These are phyloP conservation scores for Neolamprologus caudopunctatus DNA, from an alignment of 2,113 vertebrate genomes.

Conservation along the genomic window DNA sequence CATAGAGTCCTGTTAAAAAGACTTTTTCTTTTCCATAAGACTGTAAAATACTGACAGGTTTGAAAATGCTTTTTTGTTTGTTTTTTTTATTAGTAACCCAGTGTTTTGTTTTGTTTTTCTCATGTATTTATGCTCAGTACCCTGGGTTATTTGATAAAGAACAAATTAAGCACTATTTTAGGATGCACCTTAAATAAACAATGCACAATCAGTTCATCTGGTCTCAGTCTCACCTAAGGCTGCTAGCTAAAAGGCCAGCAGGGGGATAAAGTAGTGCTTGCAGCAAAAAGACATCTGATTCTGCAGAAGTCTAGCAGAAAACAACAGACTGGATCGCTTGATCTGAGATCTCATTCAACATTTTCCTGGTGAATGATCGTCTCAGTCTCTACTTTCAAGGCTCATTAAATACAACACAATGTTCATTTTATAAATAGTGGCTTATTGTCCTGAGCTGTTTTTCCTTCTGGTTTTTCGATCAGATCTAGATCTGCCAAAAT, in stretches of 20 bases:
- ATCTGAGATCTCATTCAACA: background rate
- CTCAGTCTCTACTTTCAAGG: background rate
- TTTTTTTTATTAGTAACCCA: background rate
- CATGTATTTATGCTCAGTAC: background rate
- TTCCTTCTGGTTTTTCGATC: background rate
- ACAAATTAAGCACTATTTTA: background rate
- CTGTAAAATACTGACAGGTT: background rate
- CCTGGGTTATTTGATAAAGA: background rate
- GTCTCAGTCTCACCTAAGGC: background rate
- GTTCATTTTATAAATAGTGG: background rate
- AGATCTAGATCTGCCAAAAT: background rate
- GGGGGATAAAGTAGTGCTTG: background rate
- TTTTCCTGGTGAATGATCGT: background rate
- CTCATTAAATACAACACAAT: background rate
- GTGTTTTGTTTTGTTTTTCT: background rate
- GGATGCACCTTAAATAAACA: background rate
- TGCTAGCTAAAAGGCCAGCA: background rate
- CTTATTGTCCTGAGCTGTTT: background rate
- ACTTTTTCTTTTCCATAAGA: background rate
- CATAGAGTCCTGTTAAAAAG: background rate
- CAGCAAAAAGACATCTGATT: background rate
- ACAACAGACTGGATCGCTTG: background rate
- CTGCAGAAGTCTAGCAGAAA: background rate
- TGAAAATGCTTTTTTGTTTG: background rate
- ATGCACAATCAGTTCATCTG: background rate